Evolutionary conservation across 2,113 vertebrate genomes (phyloP), one percentile per base, ranked within the genome.

Genomic region (Brachyhypopomus occidentalis): DNA sequence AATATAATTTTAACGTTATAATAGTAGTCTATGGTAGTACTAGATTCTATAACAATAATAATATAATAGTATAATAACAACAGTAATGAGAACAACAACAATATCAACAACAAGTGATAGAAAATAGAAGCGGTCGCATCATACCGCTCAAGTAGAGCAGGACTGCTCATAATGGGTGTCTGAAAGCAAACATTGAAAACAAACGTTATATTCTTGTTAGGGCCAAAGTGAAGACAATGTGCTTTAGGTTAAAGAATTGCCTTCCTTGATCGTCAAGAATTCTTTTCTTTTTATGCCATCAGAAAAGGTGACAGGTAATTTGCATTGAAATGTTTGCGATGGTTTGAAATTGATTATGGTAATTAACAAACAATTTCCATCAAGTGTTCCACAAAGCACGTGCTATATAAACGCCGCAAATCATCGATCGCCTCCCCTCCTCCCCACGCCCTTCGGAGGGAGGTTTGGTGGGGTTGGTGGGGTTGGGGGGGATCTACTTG

Each of bases 261-360:
- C 25, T n/a, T 14, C n/a, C 23, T 23, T 23, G 62, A 64, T 58
- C 16, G 3, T 19, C 19, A 22, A 11, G 2, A 12, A 38, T 58
- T 71, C 22, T 16, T 12, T n/a, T 23, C 14, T 69, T 55, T 58
- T 55, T 9, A 66, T 48, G n/a, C 9, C 5, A 34, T 38, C 25
- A 64, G 30, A 20, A 73, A 82, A 45, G 20, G 14, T 22, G 30
- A 3, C 20, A 38, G n/a, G 11, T 62, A 1, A 81, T 81, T 67
- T 77, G 17, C 70, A 74, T 81, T 78, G 25, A 81, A 60, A 73
- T 56, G n/a, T 41, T 80, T 11, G 70, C 14, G 27, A 80, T 52
- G 41, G 58, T 27, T 59, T 60, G n/a, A 69, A 78, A 69, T 36
- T 45, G 38, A 36, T 58, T 60, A 59, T 36, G 59, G 38, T 72